Conservation (phyloP, 1,140 invertebrate species). For the Drosophila athabasca region DNA sequence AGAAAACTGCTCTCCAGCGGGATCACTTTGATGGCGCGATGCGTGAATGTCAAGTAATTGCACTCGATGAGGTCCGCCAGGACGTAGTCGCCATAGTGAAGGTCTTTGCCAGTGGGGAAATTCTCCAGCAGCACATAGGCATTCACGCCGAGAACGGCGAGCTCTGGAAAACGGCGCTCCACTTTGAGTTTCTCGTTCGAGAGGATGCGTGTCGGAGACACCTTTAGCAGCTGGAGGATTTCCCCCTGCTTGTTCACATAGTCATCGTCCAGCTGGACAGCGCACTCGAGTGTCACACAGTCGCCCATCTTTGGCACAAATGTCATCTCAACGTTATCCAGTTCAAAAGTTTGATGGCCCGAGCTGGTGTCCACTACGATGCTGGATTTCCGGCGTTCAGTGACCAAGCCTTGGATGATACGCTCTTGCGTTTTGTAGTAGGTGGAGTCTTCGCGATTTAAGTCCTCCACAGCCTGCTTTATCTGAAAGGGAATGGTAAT, state of each 20-base stretch:
- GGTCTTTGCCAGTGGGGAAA: conserved; percentile 18
- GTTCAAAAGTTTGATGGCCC: conserved; percentile 84
- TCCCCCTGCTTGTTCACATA: conserved; percentile 68
- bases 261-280: conserved; percentile 61
- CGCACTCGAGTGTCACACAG: conserved; percentile 60
- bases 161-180: conserved; percentile 40
- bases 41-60: conserved; percentile 45
- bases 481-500: conserved; percentile 8
- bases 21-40: conserved; percentile 63
- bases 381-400: conserved; percentile 83
- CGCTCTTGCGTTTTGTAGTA: conserved; percentile 84
- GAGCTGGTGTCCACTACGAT: conserved; percentile 84
- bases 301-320: conserved; percentile 83
- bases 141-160: conserved; percentile 36
- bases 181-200: conserved; percentile 45
- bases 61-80: conserved; percentile 69
- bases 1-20: conserved; percentile 62
- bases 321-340: conserved; percentile 85
- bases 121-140: conserved; percentile 56
- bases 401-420: conserved; percentile 85
- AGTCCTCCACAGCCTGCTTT: conserved; percentile 21
- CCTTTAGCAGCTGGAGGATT: conserved; percentile 61
- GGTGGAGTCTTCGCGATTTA: conserved; percentile 61
- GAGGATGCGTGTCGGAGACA: conserved; percentile 53
- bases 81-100: conserved; percentile 67